Evolutionary conservation across 1,140 invertebrate genomes (phyloP).

Genomic region (Himalopsyche phryganea): DNA sequence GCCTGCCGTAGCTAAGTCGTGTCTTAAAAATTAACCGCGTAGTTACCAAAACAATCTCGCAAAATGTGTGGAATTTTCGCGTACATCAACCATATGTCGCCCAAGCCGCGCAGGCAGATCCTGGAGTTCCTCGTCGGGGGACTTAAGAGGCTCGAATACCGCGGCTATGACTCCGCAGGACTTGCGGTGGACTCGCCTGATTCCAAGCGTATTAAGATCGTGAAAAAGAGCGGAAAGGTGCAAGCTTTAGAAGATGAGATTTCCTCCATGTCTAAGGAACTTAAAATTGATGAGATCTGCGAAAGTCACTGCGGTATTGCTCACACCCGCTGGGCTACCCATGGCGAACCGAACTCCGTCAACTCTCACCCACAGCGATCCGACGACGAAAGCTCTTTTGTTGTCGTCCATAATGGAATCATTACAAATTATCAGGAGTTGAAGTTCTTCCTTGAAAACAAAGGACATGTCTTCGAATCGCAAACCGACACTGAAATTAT

Average conservation of each 20-base stretch:
- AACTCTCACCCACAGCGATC: slow-evolving; percentile 94
- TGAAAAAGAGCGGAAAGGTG: slow-evolving; percentile 94
- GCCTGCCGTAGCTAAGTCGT: no score
- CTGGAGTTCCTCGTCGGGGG: slow-evolving; percentile 85
- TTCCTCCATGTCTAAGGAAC: slow-evolving; percentile 52
- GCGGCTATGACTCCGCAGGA: slow-evolving; percentile 95
- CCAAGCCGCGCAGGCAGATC: slow-evolving; percentile 88
- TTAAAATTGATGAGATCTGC: slow-evolving; percentile 63
- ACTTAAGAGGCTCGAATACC: slow-evolving; percentile 87
- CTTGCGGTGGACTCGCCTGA: slow-evolving; percentile 81
- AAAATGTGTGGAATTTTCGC: slow-evolving; percentile 90
- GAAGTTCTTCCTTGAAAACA: slow-evolving; percentile 79
- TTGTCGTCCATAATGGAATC: slow-evolving; percentile 95
- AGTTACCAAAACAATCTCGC: slow-evolving; percentile 21
- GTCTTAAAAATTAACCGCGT: no score
- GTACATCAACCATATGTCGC: slow-evolving; percentile 97
- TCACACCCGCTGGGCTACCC: slow-evolving; percentile 96
- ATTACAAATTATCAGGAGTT: slow-evolving; percentile 97
- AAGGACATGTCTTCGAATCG: slow-evolving; percentile 85
- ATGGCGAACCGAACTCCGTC: slow-evolving; percentile 80
- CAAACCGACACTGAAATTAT: slow-evolving; percentile 96
- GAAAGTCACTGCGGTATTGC: slow-evolving; percentile 86
- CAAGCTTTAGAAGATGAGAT: slow-evolving; percentile 83
- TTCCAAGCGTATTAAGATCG: slow-evolving; percentile 74
- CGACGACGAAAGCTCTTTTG: slow-evolving; percentile 74